Conservation (phyloP, 2,888 invertebrate genomes). For the Trachelus troglodyta region DNA sequence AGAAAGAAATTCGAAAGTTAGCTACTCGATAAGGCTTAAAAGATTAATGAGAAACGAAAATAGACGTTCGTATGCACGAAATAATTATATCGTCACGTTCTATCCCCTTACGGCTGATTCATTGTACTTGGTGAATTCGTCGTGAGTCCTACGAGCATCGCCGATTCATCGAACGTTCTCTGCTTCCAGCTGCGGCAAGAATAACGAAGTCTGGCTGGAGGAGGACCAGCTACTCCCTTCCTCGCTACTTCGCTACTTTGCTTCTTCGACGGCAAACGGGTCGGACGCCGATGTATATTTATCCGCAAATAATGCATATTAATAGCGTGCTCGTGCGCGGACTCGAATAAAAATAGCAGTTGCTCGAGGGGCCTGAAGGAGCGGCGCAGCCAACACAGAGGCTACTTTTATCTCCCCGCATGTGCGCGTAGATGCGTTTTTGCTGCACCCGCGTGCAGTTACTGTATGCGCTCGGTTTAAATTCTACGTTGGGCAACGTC, state of each 20-base stretch:
- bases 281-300: constrained; percentile 23
- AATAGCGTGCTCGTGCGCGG: constrained; percentile 24
- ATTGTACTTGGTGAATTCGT: background rate
- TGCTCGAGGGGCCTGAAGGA: constrained; percentile 10
- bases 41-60: background rate
- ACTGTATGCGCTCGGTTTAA: constrained; percentile 35
- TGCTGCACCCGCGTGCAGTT: constrained; percentile 19
- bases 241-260: background rate
- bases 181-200: background rate
- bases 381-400: background rate
- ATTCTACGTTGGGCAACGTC: constrained; percentile 42
- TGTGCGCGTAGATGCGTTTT: constrained; percentile 23
- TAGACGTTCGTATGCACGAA: too few species aligned
- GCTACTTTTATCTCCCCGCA: constrained; percentile 30
- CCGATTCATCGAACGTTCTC: background rate
- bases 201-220: background rate
- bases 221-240: background rate
- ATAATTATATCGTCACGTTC: background rate
- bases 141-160: background rate
- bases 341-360: constrained; percentile 23
- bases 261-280: background rate
- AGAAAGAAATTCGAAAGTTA: background rate
- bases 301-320: constrained; percentile 43
- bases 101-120: background rate
- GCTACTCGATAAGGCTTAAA: background rate